Evolutionary conservation across 1,140 invertebrate genomes (phyloP), one percentile per base, ranked within the genome.

Genomic region (Ceratosolen solmsi): DNA sequence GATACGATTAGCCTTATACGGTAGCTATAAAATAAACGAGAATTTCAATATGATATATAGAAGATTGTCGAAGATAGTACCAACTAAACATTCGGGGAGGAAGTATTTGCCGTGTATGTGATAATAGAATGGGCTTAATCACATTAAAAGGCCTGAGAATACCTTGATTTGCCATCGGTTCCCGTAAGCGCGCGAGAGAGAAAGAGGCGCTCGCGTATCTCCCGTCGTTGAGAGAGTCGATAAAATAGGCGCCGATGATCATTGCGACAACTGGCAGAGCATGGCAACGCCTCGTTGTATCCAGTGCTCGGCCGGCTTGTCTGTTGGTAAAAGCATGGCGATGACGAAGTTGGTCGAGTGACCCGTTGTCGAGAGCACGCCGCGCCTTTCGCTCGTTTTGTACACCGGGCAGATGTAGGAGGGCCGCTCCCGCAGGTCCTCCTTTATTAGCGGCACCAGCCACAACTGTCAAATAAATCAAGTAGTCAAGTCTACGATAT

Each of bases 261-360:
- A 93, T 86, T 93, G 93, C 27, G 94, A 94, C 58, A 97, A 92
- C 87, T 96, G 95, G 87, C 96, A 96, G 4, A 98, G 93, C 80
- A 97, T 91, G 0, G 97, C 97, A 11, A 97, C 96, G 27, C 97
- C 97, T 41, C 97, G 91, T 89, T 97, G 95, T 80, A 98, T 96
- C 97, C 97, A 98, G 89, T 98, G 96, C 80, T 95, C 93, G 41
- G 94, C 92, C 4, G 94, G 90, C 86, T 93, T 87, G n/a, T 92
- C 88, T 0, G 95, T 95, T 22, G 95, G 94, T 68, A 98, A 90
- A 20, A 93, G 89, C 90, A 98, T 95, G 80, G 94, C 95, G 84
- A 98, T 94, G 46, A 98, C 96, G 88, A 97, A 98, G 93, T 98
- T 98, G 30, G 97, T 98, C 72, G 97, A 98, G 90, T 98, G 97